Base-by-base conservation (phyloP, 1,140 invertebrate species). In the Dendrolimus punctatus region DNA sequence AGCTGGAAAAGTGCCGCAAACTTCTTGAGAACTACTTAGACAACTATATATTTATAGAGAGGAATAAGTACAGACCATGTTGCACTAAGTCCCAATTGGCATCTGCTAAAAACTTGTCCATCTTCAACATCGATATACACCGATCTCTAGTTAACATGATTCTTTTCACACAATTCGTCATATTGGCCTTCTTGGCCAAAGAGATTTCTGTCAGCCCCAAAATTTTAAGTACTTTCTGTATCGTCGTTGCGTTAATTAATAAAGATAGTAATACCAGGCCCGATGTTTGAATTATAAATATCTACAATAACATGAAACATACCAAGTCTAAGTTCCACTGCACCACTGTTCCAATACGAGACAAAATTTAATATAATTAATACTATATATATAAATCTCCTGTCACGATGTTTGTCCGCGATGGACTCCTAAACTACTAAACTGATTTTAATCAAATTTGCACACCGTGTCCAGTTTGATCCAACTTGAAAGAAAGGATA, bases 101-200 rank as follows among this genome's bases (percentile, higher is more conserved):
- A 62, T 85, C 81, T 46, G 81, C 80, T 5, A 83, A 56, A 45
- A 85, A 87, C 63, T 85, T 87, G 43, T 87, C 83, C 77, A 86
- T 85, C 61, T 87, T 87, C 49, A 87, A 57, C 74, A 87, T 84
- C 0, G 78, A 77, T 6, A 87, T 79, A 41, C 77, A 85, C 1
- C 81, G 71, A 48, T 85, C 79, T 49, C 84, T 69, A 0, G 80
- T 85, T 38, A 68, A 52, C 71, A 84, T 80, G 51, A 87, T 65
- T 2, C 83, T 70, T 53, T 80, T 82, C 6, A 87, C 77, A 45
- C 82, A 84, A 47, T 85, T 86, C 0, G 81, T 86, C 84, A 87
- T 87, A 42, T 87, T 87, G 0, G 76, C 77, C 46, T 87, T 86
- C 62, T 85, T 85, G 0, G 83, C 76, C 4, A 83, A 54, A 0